These are phyloP conservation scores for Hyalella azteca DNA, from an alignment of 2,888 invertebrate genomes.

Conservation along the genomic window DNA sequence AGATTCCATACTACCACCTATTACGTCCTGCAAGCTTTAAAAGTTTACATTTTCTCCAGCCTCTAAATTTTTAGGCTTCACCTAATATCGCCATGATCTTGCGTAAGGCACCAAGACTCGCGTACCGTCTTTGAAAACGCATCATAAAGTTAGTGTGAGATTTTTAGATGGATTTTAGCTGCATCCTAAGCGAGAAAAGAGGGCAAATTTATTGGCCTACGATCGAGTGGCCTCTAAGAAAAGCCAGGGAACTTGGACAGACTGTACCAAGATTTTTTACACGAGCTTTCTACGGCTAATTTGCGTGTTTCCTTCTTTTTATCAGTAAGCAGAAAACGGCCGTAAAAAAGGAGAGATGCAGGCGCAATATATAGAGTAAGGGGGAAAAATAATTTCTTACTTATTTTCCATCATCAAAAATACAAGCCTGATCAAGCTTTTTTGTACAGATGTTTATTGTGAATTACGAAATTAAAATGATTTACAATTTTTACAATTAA, in stretches of 20 bases:
- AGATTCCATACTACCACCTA: too few relatives aligned
- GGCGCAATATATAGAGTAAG: too few relatives aligned
- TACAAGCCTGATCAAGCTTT: too few relatives aligned
- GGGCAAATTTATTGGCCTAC: neutral
- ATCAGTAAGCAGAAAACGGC: neutral
- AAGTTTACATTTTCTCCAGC: too few relatives aligned
- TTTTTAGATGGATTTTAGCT: constrained; percentile 18
- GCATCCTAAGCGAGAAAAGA: neutral
- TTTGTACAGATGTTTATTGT: too few relatives aligned
- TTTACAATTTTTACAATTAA: too few relatives aligned
- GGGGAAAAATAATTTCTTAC: too few relatives aligned
- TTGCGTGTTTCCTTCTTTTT: neutral
- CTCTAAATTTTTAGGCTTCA: too few relatives aligned
- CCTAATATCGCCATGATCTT: neutral
- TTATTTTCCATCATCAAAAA: too few relatives aligned
- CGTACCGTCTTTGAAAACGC: neutral
- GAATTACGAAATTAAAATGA: too few relatives aligned
- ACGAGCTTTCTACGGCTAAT: neutral
- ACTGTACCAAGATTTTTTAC: neutral
- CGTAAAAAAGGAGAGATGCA: neutral
- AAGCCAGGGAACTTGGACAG: neutral
- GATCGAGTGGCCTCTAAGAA: neutral
- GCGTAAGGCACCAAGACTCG: neutral
- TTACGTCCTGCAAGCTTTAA: too few relatives aligned
- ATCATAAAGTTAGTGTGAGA: neutral